A percentile compares a stretch with the other conserved stretches of the same genome.
phyloP scores from a whole-genome alignment of 1,140 invertebrate genomes.

The Formica exsecta region DNA sequence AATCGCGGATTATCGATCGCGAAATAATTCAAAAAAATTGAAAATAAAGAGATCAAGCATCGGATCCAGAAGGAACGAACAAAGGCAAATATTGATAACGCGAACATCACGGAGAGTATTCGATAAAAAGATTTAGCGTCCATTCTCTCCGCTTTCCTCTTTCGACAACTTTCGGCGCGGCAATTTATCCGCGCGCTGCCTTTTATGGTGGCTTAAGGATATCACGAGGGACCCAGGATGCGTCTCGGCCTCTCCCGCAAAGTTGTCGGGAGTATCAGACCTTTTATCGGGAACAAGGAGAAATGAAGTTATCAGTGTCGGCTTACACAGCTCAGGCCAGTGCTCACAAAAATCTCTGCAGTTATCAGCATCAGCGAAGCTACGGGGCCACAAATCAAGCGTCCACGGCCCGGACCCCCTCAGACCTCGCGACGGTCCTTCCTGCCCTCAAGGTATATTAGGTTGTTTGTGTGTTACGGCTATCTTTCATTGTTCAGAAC shows the following conservation, averaged over 20 bases:
- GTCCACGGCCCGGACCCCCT: slow-evolving; percentile 86
- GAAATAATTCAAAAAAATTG: background rate
- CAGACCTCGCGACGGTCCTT: slow-evolving; percentile 85
- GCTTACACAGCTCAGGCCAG: slow-evolving; percentile 94
- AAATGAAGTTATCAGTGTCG: slow-evolving; percentile 94
- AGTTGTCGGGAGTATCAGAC: slow-evolving; percentile 76
- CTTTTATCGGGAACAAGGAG: slow-evolving; percentile 80
- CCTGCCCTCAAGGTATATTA: slow-evolving; percentile 86
- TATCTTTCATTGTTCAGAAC: background rate
- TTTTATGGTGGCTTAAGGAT: slow-evolving; percentile 54
- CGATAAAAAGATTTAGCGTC: background rate
- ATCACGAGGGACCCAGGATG: slow-evolving; percentile 76
- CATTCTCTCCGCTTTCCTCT: background rate
- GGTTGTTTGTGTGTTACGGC: slow-evolving; percentile 72
- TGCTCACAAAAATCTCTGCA: slow-evolving; percentile 93
- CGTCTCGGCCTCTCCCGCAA: slow-evolving; percentile 57
- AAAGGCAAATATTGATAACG: slow-evolving; percentile 2
- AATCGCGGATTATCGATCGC: background rate
- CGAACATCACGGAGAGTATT: background rate
- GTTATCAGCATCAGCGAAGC: slow-evolving; percentile 91
- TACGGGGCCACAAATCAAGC: slow-evolving; percentile 92
- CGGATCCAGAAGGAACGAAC: background rate
- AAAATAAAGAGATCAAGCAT: background rate
- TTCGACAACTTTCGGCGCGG: slow-evolving; percentile 45
- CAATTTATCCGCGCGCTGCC: slow-evolving; percentile 14